Evolutionary conservation across 2,888 invertebrate genomes (phyloP).

Genomic region (Acrobasis suavella): DNA sequence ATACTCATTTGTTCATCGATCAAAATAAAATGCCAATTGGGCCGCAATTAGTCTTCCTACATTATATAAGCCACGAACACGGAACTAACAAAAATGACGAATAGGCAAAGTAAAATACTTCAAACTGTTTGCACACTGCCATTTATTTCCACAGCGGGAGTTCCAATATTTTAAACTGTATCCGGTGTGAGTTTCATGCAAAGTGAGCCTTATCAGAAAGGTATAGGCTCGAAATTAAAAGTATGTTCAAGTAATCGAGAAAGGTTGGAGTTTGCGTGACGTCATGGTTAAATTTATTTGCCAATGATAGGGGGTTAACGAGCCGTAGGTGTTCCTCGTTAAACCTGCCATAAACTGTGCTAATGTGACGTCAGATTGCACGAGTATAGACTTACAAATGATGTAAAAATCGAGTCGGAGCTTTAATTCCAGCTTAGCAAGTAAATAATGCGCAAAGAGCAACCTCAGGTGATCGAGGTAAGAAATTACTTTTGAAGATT

Average conservation of each 20-base stretch:
- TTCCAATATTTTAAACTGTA: conserved; percentile 49
- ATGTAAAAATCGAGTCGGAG: conserved; percentile 33
- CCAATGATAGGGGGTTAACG: conserved; percentile 66
- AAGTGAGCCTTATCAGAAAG: conserved; percentile 42
- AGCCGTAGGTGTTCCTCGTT: conserved; percentile 63
- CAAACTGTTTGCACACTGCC: conserved; percentile 49
- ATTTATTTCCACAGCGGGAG: conserved; percentile 45
- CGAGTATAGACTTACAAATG: conserved; percentile 42
- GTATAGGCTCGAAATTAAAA: conserved; percentile 41
- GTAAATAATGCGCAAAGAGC: neutral
- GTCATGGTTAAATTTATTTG: conserved; percentile 57
- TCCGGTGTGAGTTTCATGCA: conserved; percentile 28
- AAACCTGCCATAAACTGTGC: conserved; percentile 60
- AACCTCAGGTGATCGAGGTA: neutral
- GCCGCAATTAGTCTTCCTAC: neutral
- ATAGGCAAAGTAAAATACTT: conserved; percentile 46
- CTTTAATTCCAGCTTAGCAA: conserved; percentile 33
- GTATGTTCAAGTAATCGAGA: conserved; percentile 44
- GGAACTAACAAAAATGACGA: conserved; percentile 35
- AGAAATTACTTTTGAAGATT: too few relatives aligned
- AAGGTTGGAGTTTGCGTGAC: conserved; percentile 46
- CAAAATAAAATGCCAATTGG: neutral
- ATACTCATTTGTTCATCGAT: conserved; percentile 20
- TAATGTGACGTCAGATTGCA: conserved; percentile 61
- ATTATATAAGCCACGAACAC: conserved; percentile 24